A percentile compares a stretch with the other conserved stretches of the same genome.
Evolutionary conservation across 1,140 invertebrate species (phyloP).

Genomic region (Oryctes rhinoceros): DNA sequence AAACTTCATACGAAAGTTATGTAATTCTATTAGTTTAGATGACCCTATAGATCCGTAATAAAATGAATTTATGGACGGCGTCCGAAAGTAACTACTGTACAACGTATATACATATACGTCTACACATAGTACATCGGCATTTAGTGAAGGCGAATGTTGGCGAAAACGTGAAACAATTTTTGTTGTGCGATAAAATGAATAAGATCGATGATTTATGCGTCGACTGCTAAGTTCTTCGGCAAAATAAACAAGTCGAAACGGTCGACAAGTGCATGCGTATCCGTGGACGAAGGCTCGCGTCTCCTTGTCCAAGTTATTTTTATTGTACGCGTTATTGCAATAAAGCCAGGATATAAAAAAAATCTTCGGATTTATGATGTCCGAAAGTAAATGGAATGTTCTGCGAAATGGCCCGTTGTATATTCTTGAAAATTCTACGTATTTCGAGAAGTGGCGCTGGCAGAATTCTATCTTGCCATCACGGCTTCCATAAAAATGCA

Average conservation of each 20-base stretch:
- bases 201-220: constrained; percentile 6
- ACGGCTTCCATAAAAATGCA: no score
- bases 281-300: neutral
- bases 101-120: neutral
- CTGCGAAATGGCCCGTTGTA: neutral
- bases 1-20: constrained; percentile 23
- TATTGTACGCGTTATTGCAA: constrained; percentile 9
- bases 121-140: neutral
- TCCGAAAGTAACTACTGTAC: neutral
- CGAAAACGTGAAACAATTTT: constrained; percentile 24
- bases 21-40: constrained; percentile 1
- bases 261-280: neutral
- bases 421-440: neutral
- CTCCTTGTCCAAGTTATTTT: constrained; percentile 25
- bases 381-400: constrained; percentile 3
- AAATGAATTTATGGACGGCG: constrained; percentile 18
- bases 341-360: constrained; percentile 23
- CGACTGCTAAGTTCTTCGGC: neutral
- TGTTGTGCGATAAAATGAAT: constrained; percentile 21
- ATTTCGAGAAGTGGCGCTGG: no score
- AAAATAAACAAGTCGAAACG: constrained; percentile 5
- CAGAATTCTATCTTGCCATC: no score
- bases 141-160: neutral
- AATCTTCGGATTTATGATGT: constrained; percentile 14
- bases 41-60: constrained; percentile 16